Percentiles rank a stretch among this genome's conserved stretches.
These are phyloP conservation scores for Callimorpha dominula DNA, from an alignment of 2,888 invertebrate species.

Conservation along the genomic window DNA sequence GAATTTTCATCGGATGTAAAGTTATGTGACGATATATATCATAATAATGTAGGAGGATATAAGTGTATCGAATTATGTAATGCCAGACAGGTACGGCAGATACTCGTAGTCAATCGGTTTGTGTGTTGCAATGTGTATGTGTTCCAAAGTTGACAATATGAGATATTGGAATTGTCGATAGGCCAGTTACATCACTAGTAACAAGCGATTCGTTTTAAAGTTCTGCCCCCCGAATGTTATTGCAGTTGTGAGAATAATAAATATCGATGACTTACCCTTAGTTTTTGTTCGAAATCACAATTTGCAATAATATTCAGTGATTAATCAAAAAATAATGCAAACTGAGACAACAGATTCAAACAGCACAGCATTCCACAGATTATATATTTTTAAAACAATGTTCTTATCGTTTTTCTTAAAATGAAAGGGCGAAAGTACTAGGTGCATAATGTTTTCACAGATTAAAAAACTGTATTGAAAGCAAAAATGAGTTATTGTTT, in stretches of 20 bases:
- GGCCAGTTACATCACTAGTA: conserved; percentile 46
- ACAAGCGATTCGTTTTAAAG: conserved; percentile 53
- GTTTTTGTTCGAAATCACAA: conserved; percentile 52
- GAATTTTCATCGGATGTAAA: conserved; percentile 19
- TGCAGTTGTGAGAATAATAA: conserved; percentile 60
- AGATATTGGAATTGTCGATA: conserved; percentile 27
- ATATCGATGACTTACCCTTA: conserved; percentile 44
- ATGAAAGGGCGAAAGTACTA: conserved; percentile 48
- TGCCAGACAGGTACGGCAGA: conserved; percentile 30
- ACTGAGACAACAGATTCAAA: conserved; percentile 46
- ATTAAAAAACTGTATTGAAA: conserved; percentile 42
- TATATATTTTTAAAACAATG: conserved; percentile 64
- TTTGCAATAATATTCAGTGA: conserved; percentile 63
- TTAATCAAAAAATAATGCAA: conserved; percentile 47
- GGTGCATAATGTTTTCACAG: conserved; percentile 47
- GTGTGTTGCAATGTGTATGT: conserved; percentile 36
- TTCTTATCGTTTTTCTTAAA: conserved; percentile 51
- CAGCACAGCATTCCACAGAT: conserved; percentile 77
- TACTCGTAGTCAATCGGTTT: conserved; percentile 15
- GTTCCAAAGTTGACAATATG: conserved; percentile 39
- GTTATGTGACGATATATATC: conserved; percentile 25
- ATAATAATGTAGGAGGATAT: conserved; percentile 21
- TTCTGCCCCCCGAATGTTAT: conserved; percentile 57
- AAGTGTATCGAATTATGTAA: conserved; percentile 19
- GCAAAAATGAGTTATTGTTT: conserved; percentile 47